Percentiles rank a stretch among this genome's conserved stretches.
Evolutionary conservation across 2,888 invertebrate genomes (phyloP).

Genomic region (Hypolimnas misippus): DNA sequence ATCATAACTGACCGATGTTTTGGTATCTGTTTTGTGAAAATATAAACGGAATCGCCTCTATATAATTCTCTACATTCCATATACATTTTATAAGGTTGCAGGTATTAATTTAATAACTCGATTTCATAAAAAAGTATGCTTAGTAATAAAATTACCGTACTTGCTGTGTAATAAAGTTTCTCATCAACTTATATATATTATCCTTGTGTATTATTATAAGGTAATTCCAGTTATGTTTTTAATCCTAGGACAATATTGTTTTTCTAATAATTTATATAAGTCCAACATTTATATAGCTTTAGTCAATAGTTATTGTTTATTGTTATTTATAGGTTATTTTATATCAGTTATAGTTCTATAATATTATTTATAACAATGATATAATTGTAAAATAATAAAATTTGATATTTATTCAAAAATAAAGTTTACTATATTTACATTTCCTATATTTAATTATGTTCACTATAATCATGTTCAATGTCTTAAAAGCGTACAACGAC

Average conservation of each 20-base stretch:
- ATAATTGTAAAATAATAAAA: too few relatives aligned
- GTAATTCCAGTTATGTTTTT: slow-evolving; percentile 4
- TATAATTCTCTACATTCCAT: slow-evolving; percentile 21
- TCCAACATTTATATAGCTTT: too few relatives aligned
- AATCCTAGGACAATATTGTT: slow-evolving; percentile 6
- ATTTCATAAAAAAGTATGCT: slow-evolving; percentile 9
- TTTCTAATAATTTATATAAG: neutral
- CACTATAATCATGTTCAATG: neutral
- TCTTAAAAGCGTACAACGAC: neutral
- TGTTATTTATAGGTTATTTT: too few relatives aligned
- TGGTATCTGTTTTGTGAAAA: neutral
- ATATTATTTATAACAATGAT: too few relatives aligned
- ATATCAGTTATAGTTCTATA: too few relatives aligned
- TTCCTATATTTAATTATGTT: neutral
- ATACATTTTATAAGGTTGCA: slow-evolving; percentile 12
- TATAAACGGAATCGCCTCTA: neutral
- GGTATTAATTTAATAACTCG: slow-evolving; percentile 15
- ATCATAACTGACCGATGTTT: slow-evolving; percentile 32
- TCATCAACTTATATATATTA: neutral
- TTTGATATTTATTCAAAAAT: too few relatives aligned
- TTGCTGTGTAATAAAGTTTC: slow-evolving; percentile 1
- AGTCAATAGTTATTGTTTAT: neutral
- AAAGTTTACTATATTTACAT: neutral
- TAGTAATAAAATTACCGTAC: slow-evolving; percentile 14
- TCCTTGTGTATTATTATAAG: slow-evolving; percentile 8